Evolutionary conservation across 1,140 invertebrate genomes (phyloP).

Genomic region (Heliconius melpomene): DNA sequence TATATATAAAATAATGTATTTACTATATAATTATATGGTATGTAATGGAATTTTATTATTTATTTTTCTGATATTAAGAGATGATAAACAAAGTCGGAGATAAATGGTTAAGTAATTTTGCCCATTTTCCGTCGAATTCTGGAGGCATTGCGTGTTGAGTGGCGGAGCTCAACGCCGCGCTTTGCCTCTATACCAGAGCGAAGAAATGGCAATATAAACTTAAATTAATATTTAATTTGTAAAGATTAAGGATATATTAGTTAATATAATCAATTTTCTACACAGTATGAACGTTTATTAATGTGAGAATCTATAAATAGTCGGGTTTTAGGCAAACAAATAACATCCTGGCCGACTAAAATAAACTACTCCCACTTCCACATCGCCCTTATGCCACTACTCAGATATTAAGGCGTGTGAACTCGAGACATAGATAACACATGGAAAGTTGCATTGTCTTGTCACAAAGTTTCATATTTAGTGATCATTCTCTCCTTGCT

Average conservation of each 20-base stretch:
- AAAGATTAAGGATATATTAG: background rate
- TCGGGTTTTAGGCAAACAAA: constrained; percentile 11
- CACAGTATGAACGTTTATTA: background rate
- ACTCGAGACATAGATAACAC: background rate
- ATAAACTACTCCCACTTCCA: constrained; percentile 15
- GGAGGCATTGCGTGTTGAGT: no score
- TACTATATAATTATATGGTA: background rate
- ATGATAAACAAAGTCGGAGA: no score
- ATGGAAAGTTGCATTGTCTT: background rate
- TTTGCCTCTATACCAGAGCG: no score
- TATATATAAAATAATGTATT: background rate
- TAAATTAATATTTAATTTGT: no score
- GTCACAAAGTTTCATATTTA: background rate
- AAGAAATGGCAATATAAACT: no score
- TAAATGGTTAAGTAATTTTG: no score
- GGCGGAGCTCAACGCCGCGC: no score
- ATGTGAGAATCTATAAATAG: constrained; percentile 7
- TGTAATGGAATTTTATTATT: background rate
- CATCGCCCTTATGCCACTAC: constrained; percentile 5
- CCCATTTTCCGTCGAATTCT: no score
- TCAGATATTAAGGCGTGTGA: background rate
- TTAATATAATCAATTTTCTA: no score
- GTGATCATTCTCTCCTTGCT: background rate
- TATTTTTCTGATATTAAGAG: background rate
- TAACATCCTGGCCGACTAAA: constrained; percentile 20